Base-by-base conservation (phyloP, 2,113 vertebrate genomes). In the Dissostichus mawsoni region DNA sequence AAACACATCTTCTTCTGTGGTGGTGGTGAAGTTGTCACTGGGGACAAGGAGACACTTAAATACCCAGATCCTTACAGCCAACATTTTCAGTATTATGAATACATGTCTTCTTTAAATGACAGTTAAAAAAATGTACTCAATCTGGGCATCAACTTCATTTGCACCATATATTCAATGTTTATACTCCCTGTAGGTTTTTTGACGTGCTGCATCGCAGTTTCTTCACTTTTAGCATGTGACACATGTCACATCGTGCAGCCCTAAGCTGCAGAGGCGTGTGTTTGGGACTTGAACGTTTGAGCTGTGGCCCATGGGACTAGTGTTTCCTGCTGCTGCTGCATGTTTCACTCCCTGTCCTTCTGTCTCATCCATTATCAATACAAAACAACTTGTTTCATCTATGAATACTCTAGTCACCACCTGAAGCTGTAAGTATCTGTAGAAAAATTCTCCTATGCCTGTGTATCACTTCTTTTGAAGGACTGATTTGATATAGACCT, bases 401-500 rank as follows among this genome's bases (percentile, higher is more conserved):
- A 10, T 55, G 52, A 70, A 25, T 55, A 53, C 12, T 11, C 10
- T 53, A 12, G 5, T 67, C 58, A 33, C 66, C 61, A 25, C 41
- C 65, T 74, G 48, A 48, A 66, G 33, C 64, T 51, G 61, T 61
- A 29, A 53, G 29, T 55, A 74, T 67, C 11, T 14, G 4, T 62
- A 69, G 63, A 44, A 2, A 17, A 3, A 0, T 18, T 29, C 23
- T 48, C 58, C 14, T 36, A 2, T 44, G 18, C n/a, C 20, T 51
- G 16, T 55, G 17, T 66, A 70, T 53, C 70, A n/a, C 55, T 66
- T 81, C 57, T 82, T 76, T 72, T 87, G 85, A 81, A 78, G 61
- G 74, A 67, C 69, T 0, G 2, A 12, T 64, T 8, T 20, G 8
- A 20, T 13, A 53, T 14, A 51, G n/a, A 52, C 9, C 13, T 58